Conservation (phyloP, 2,888 invertebrate species). For the Amphipyra tragopoginis region DNA sequence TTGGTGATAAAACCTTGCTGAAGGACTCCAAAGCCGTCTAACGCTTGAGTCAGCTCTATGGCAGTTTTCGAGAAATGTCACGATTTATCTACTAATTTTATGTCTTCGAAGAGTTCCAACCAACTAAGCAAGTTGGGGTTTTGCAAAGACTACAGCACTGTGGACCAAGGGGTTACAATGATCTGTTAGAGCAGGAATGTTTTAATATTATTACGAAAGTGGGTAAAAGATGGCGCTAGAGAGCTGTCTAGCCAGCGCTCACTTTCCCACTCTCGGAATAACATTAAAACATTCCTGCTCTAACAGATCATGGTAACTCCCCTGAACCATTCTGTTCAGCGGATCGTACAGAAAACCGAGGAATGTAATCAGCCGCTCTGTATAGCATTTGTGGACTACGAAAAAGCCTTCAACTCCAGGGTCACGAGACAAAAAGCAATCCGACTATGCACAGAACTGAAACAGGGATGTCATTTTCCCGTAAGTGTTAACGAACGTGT, state of each 20-base stretch:
- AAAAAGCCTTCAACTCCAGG: background rate
- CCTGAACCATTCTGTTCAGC: background rate
- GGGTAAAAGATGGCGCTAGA: no score
- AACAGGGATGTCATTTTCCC: no score
- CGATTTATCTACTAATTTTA: background rate
- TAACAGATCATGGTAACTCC: no score
- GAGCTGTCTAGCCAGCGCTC: no score
- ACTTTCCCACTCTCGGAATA: no score
- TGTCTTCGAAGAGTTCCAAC: background rate
- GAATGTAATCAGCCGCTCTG: background rate
- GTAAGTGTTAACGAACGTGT: no score
- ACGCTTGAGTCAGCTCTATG: background rate
- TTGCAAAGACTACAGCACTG: background rate
- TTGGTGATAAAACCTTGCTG: background rate
- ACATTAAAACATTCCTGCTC: no score
- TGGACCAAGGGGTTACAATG: no score
- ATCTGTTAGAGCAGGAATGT: no score
- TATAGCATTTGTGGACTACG: background rate
- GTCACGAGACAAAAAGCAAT: background rate
- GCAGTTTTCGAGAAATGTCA: background rate
- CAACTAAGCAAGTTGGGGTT: background rate
- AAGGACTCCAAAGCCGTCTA: background rate
- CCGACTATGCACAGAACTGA: no score
- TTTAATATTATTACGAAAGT: no score
- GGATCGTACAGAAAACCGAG: background rate